Conservation (phyloP, 2,888 invertebrate genomes). For the Augochlorella aurata region DNA sequence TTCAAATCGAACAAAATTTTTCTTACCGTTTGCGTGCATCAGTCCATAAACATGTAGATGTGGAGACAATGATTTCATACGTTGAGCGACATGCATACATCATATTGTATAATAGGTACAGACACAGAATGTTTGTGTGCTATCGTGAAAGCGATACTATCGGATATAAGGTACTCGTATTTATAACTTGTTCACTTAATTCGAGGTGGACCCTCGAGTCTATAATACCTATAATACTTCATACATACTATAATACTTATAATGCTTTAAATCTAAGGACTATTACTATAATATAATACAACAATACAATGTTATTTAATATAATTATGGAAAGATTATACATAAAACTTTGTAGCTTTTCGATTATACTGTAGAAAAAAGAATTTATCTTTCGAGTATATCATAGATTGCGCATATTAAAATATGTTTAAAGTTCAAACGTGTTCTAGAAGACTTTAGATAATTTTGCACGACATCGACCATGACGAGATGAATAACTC, state of each 20-base stretch:
- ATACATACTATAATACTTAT: not conserved
- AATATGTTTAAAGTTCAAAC: not conserved
- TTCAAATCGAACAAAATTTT: not conserved
- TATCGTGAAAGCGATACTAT: not conserved
- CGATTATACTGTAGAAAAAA: not conserved
- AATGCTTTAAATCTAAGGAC: not conserved
- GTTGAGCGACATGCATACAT: not conserved
- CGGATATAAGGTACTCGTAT: not conserved
- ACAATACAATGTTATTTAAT: not conserved
- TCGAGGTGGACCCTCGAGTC: not conserved
- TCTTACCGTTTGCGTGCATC: not conserved
- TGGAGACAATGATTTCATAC: too few relatives aligned
- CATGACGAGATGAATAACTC: not conserved
- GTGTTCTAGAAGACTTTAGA: not conserved
- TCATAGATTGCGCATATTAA: not conserved
- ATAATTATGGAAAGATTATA: not conserved
- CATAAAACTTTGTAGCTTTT: constrained; percentile 7
- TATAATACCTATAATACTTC: not conserved
- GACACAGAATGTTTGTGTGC: not conserved
- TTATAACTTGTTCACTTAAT: not conserved
- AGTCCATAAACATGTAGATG: not conserved
- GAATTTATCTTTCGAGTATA: not conserved
- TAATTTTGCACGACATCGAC: not conserved
- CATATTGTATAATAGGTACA: not conserved
- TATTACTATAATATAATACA: not conserved